These are phyloP conservation scores for Picus viridis DNA, from an alignment of 2,797 vertebrate species.

Conservation along the genomic window DNA sequence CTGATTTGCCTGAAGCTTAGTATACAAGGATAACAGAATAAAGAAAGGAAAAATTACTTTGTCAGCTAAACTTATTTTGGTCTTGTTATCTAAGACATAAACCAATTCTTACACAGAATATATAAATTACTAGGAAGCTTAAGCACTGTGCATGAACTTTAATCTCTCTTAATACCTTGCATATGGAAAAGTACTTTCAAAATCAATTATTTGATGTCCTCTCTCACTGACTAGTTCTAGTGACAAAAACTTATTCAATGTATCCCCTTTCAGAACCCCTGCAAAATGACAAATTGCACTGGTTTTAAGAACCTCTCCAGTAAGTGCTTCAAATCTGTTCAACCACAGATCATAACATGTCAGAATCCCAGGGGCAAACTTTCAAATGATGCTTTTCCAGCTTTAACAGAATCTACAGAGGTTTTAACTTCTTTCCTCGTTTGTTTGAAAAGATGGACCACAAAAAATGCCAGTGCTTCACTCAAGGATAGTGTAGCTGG, in stretches of 20 bases:
- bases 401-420: neutral
- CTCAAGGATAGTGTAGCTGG: neutral
- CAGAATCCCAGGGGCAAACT: neutral
- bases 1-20: neutral
- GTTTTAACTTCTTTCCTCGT: neutral
- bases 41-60: neutral
- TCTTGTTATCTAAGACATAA: neutral
- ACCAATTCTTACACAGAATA: neutral
- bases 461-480: neutral
- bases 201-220: neutral
- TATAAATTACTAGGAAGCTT: neutral
- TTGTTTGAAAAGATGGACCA: neutral
- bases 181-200: neutral
- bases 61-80: neutral
- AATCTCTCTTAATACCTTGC: neutral
- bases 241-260: neutral
- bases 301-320: neutral
- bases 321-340: neutral
- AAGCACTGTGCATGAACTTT: neutral
- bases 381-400: neutral
- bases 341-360: accelerated
- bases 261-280: neutral
- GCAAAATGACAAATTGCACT: neutral
- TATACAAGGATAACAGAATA: neutral
- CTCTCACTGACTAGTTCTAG: neutral